Conservation (phyloP, 2,113 vertebrate genomes). For the Nibea albiflora region DNA sequence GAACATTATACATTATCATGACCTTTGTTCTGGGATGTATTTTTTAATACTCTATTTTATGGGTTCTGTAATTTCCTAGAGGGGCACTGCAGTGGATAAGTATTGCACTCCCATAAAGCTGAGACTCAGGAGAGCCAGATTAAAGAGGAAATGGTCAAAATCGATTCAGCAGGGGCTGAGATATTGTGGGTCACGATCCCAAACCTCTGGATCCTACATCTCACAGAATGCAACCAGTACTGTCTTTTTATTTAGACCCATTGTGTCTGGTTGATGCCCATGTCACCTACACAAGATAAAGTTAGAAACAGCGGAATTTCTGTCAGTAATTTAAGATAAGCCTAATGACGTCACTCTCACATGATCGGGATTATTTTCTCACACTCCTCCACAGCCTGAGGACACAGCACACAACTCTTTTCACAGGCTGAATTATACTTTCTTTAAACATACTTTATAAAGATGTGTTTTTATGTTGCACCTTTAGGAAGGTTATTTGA, state of each 20-base stretch:
- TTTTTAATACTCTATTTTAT: background rate
- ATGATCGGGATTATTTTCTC: background rate
- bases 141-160: background rate
- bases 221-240: background rate
- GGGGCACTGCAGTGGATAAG: background rate
- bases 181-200: background rate
- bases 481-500: too few relatives aligned
- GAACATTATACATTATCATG: background rate
- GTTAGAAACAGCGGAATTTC: background rate
- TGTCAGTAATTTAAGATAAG: background rate
- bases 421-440: background rate
- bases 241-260: background rate
- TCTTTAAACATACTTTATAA: background rate
- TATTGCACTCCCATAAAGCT: background rate
- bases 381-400: too few relatives aligned
- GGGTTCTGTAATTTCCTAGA: background rate
- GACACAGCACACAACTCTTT: too few relatives aligned
- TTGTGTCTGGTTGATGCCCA: background rate
- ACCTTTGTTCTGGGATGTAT: background rate
- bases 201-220: background rate
- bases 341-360: background rate
- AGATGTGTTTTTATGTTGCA: too few relatives aligned
- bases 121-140: background rate
- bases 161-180: background rate
- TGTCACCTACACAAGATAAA: background rate